These are phyloP conservation scores for Cephalotes varians DNA, from an alignment of 2,888 invertebrate species.

Conservation along the genomic window DNA sequence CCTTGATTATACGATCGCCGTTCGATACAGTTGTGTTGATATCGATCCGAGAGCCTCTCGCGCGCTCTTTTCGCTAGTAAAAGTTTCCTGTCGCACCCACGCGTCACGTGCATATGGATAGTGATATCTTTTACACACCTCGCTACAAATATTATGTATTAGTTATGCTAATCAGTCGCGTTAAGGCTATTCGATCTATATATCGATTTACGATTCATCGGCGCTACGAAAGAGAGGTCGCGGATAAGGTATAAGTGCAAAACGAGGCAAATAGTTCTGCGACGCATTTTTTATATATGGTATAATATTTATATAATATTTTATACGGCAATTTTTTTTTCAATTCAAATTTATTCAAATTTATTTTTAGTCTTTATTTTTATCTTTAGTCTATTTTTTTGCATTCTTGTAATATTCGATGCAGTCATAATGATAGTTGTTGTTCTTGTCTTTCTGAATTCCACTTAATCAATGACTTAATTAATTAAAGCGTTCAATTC, in stretches of 20 bases:
- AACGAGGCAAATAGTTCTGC: neutral
- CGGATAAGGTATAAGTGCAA: neutral
- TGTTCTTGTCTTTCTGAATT: neutral
- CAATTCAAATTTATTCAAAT: neutral
- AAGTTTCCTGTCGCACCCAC: conserved; percentile 48
- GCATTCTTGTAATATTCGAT: neutral
- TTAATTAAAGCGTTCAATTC: neutral
- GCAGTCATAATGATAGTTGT: neutral
- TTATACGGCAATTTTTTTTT: neutral
- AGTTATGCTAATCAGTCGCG: conserved; percentile 10
- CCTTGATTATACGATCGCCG: conserved; percentile 81
- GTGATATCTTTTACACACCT: conserved; percentile 28
- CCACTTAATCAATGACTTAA: neutral
- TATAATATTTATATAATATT: conserved; percentile 9
- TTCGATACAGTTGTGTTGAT: conserved; percentile 53
- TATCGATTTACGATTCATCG: neutral
- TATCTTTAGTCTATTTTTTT: no score
- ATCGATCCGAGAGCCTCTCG: conserved; percentile 12
- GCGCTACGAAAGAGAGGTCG: neutral
- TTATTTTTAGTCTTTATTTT: neutral
- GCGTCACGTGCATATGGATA: conserved; percentile 5
- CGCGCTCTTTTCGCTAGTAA: conserved; percentile 21
- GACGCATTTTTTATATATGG: neutral
- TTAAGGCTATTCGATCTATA: neutral
- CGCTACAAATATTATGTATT: conserved; percentile 15